These are phyloP conservation scores for Plagodis pulveraria DNA, from an alignment of 2,888 invertebrate genomes.

Conservation along the genomic window DNA sequence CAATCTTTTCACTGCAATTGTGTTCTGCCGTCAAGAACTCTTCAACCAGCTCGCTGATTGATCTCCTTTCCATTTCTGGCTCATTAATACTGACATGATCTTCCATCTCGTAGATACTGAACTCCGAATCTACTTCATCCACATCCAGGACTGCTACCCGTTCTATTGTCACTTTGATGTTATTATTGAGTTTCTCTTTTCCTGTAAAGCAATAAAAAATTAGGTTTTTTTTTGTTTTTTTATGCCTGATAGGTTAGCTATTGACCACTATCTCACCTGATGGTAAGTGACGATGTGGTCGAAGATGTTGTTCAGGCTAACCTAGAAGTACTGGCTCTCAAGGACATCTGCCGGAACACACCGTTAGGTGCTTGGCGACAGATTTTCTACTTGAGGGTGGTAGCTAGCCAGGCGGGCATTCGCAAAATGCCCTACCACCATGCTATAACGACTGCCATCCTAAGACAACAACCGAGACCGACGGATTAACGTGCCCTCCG, in stretches of 20 bases:
- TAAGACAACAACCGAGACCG: too few species aligned
- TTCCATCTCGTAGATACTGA: conserved; percentile 9
- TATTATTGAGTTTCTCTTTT: conserved; percentile 49
- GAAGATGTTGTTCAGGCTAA: too few species aligned
- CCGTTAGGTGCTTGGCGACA: too few species aligned
- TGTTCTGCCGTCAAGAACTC: conserved; percentile 13
- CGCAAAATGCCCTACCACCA: too few species aligned
- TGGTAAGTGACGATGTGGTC: too few species aligned
- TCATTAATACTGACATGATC: conserved; percentile 9
- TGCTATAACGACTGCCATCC: too few species aligned
- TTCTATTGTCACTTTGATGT: conserved; percentile 55
- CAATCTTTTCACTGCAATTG: conserved; percentile 13
- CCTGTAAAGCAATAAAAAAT: conserved; percentile 32
- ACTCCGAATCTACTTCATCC: conserved; percentile 15
- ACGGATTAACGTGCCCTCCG: too few species aligned
- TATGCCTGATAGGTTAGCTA: not conserved
- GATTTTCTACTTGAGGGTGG: too few species aligned
- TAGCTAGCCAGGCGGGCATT: too few species aligned
- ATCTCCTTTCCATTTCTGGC: conserved; percentile 13
- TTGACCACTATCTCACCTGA: too few species aligned
- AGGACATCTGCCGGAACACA: too few species aligned
- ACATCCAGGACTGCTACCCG: conserved; percentile 21
- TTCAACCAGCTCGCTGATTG: conserved; percentile 6
- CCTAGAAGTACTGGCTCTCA: too few species aligned
- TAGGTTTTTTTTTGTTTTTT: not conserved